Percentiles rank a stretch among this genome's conserved stretches.
Conservation (phyloP, 1,140 invertebrate species). For the Drosophila equinoxialis region DNA sequence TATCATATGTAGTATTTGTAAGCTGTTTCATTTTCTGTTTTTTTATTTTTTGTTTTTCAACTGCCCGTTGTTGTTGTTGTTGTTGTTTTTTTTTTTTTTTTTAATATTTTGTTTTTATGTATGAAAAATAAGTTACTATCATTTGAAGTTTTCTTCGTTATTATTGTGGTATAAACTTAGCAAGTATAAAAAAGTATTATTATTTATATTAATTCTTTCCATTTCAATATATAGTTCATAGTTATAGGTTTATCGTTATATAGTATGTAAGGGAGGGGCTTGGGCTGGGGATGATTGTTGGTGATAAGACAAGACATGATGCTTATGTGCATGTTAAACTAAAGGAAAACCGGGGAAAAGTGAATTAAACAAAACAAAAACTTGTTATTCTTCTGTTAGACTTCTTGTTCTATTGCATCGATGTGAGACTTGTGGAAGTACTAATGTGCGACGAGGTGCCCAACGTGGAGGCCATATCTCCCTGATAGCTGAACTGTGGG, state of each 20-base stretch:
- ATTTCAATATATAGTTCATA: constrained; percentile 58
- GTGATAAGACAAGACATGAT: constrained; percentile 71
- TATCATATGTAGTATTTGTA: constrained; percentile 67
- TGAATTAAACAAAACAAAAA: constrained; percentile 28
- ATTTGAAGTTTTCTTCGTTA: constrained; percentile 57
- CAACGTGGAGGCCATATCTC: constrained; percentile 84
- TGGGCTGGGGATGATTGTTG: background rate
- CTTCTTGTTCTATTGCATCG: constrained; percentile 82
- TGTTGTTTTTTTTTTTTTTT: constrained; percentile 25
- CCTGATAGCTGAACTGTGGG: constrained; percentile 87
- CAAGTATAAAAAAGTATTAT: constrained; percentile 57
- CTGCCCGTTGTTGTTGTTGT: constrained; percentile 25
- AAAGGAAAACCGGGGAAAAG: constrained; percentile 4
- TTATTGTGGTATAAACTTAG: constrained; percentile 65
- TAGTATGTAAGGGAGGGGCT: constrained; percentile 36
- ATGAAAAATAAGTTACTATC: constrained; percentile 76
- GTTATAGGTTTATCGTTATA: constrained; percentile 64
- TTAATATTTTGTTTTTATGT: constrained; percentile 34
- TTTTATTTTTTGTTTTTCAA: constrained; percentile 30
- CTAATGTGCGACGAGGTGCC: constrained; percentile 83
- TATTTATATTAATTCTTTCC: constrained; percentile 56
- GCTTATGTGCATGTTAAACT: constrained; percentile 48
- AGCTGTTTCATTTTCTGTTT: constrained; percentile 51
- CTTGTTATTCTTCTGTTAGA: constrained; percentile 23
- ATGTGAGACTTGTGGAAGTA: constrained; percentile 82